Conservation (phyloP, 1,140 invertebrate genomes). For the Chlorops oryzae region DNA sequence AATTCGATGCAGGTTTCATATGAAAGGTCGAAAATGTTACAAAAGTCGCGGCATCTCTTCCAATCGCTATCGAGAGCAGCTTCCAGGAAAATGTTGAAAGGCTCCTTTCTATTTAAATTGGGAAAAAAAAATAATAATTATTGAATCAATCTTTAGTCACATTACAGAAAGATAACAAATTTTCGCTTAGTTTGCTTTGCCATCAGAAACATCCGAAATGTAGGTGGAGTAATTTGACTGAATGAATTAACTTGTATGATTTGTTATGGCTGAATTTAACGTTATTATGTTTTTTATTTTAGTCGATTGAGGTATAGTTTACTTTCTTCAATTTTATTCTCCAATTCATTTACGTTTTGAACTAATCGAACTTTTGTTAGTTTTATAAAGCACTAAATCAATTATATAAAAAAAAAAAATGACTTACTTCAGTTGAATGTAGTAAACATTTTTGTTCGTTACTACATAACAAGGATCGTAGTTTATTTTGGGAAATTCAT, state of each 20-base stretch:
- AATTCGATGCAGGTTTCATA: slow-evolving; percentile 64
- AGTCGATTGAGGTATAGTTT: too few species aligned
- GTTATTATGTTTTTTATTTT: too few species aligned
- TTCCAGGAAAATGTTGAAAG: slow-evolving; percentile 62
- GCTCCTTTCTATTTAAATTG: slow-evolving; percentile 53
- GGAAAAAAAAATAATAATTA: too few species aligned
- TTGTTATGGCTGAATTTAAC: too few species aligned
- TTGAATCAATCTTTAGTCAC: neutral
- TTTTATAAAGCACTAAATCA: too few species aligned
- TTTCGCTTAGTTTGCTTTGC: slow-evolving; percentile 10
- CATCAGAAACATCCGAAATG: too few species aligned
- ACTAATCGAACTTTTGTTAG: too few species aligned
- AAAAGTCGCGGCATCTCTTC: slow-evolving; percentile 43
- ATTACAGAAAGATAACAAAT: slow-evolving; percentile 3
- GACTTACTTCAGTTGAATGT: slow-evolving; percentile 56
- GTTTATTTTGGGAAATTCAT: slow-evolving; percentile 42
- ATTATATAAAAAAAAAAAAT: neutral
- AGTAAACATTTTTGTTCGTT: slow-evolving; percentile 63
- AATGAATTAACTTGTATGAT: too few species aligned
- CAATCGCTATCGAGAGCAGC: slow-evolving; percentile 34
- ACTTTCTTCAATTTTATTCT: too few species aligned
- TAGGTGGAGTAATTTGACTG: too few species aligned
- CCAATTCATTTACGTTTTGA: too few species aligned
- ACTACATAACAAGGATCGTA: slow-evolving; percentile 66
- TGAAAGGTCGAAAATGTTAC: slow-evolving; percentile 58